Evolutionary conservation across 1,140 invertebrate genomes (phyloP).

Genomic region (Leucophenga varia): DNA sequence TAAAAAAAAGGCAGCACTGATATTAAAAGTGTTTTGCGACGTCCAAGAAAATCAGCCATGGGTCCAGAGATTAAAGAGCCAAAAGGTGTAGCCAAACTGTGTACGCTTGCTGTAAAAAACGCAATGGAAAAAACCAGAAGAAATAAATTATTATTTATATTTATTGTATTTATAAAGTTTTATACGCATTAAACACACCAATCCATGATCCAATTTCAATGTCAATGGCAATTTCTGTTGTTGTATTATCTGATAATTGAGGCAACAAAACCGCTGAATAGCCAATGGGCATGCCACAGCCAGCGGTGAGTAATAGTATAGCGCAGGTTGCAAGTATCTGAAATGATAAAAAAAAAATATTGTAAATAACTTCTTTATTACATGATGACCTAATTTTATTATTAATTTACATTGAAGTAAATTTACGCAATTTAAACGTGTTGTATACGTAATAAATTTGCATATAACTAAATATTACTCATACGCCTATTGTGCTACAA

Average conservation of each 20-base stretch:
- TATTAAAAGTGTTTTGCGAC: conserved; percentile 62
- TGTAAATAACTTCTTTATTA: too few species aligned
- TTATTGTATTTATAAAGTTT: background rate
- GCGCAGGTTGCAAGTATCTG: conserved; percentile 69
- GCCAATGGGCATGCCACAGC: conserved; percentile 71
- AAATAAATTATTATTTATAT: conserved; percentile 3
- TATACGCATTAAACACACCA: conserved; percentile 53
- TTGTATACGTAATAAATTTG: too few species aligned
- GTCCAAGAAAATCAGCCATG: conserved; percentile 65
- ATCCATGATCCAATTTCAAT: conserved; percentile 69
- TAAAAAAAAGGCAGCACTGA: conserved; percentile 62
- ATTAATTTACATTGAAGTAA: too few species aligned
- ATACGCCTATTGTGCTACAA: too few species aligned
- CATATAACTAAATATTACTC: too few species aligned
- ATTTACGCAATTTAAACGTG: too few species aligned
- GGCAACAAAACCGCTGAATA: conserved; percentile 69
- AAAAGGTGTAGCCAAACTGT: conserved; percentile 67
- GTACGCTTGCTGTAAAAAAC: conserved; percentile 63
- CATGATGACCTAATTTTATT: background rate
- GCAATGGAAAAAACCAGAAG: background rate
- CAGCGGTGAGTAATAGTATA: conserved; percentile 65
- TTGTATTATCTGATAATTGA: conserved; percentile 61
- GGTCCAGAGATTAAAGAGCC: conserved; percentile 66
- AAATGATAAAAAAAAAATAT: conserved; percentile 5
- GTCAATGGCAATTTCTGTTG: conserved; percentile 57